These are phyloP conservation scores for Arion vulgaris DNA, from an alignment of 1,140 invertebrate species.

Conservation along the genomic window DNA sequence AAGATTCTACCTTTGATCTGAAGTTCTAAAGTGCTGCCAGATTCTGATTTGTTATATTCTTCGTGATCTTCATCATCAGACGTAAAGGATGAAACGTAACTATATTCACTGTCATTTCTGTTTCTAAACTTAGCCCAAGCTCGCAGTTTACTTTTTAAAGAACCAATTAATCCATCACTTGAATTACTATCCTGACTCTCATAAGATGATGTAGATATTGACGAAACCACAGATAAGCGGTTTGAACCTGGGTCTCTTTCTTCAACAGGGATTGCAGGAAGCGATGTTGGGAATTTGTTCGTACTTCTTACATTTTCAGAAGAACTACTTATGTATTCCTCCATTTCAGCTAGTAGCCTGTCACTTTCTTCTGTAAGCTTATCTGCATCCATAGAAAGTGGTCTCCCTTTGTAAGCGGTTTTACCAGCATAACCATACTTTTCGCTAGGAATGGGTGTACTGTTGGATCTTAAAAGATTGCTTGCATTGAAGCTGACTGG, in stretches of 20 bases:
- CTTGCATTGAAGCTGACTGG: conserved; percentile 1
- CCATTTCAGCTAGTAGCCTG: conserved; percentile 61
- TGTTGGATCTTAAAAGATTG: conserved; percentile 25
- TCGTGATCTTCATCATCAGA: conserved; percentile 27
- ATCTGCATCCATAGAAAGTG: conserved; percentile 36
- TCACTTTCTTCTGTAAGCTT: conserved; percentile 51
- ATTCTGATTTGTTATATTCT: background rate
- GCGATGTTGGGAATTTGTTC: conserved; percentile 52
- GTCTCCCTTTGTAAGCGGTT: background rate
- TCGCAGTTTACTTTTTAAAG: conserved; percentile 51
- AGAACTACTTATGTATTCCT: conserved; percentile 56
- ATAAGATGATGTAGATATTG: conserved; percentile 56
- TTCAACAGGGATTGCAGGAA: conserved; percentile 37
- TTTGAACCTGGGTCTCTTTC: conserved; percentile 34
- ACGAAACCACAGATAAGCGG: conserved; percentile 54
- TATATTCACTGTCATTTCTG: conserved; percentile 34
- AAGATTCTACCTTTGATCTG: background rate
- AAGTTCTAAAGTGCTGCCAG: background rate
- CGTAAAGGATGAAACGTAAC: conserved; percentile 5
- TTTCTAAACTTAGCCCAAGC: conserved; percentile 44
- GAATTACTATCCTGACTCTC: conserved; percentile 53
- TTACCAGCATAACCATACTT: background rate
- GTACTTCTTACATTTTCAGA: conserved; percentile 39
- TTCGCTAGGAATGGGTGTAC: background rate
- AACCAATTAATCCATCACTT: conserved; percentile 51